Percentiles rank a stretch among this genome's conserved stretches.
Evolutionary conservation across 2,888 invertebrate species (phyloP).

Genomic region (Hofmannophila pseudospretella): DNA sequence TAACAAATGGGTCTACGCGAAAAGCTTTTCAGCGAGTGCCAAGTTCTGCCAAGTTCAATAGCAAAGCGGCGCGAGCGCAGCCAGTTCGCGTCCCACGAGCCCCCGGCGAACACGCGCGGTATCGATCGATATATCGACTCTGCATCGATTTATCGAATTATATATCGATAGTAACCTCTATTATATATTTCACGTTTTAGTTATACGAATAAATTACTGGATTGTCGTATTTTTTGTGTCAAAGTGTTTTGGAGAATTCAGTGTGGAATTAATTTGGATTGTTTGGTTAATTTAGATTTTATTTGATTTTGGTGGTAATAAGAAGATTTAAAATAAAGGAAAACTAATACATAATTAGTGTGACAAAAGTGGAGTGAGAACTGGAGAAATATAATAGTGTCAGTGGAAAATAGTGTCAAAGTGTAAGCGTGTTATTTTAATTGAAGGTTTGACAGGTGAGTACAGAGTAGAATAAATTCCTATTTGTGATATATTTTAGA

Average conservation of each 20-base stretch:
- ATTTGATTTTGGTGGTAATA: too few species aligned
- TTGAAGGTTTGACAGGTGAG: constrained; percentile 17
- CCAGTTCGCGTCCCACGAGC: constrained; percentile 64
- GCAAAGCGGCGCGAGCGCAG: constrained; percentile 39
- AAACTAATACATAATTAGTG: too few species aligned
- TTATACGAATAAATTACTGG: too few species aligned
- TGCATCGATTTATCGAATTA: constrained; percentile 16
- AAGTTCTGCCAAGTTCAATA: constrained; percentile 65
- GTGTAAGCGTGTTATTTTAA: constrained; percentile 13
- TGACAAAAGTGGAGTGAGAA: constrained; percentile 22
- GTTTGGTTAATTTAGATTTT: too few species aligned
- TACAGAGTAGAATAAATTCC: too few species aligned
- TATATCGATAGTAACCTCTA: too few species aligned
- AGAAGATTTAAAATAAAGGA: too few species aligned
- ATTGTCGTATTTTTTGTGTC: too few species aligned
- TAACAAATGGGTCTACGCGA: constrained; percentile 26
- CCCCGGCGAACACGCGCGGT: constrained; percentile 56
- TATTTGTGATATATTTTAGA: too few species aligned
- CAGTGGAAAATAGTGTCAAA: constrained; percentile 15
- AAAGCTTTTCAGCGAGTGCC: constrained; percentile 53
- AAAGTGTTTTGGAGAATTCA: background rate
- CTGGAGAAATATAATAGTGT: constrained; percentile 13
- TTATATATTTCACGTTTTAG: too few species aligned
- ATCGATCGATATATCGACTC: constrained; percentile 34
- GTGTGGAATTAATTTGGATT: too few species aligned